Conservation (phyloP, 1,140 invertebrate species). For the Drosophila fuyamai region DNA sequence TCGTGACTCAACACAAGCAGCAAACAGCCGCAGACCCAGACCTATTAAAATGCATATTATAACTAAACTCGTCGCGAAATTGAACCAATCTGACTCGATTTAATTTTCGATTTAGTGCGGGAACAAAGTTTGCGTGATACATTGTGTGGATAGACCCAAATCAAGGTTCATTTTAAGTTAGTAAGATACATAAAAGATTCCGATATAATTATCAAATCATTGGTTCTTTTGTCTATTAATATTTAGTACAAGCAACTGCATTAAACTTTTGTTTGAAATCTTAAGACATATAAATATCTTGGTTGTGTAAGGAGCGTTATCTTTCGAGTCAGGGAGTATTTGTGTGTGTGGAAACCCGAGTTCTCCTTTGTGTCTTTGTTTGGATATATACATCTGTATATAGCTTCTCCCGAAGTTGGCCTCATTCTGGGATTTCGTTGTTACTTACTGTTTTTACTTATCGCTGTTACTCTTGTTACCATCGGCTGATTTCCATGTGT, state of each 20-base stretch:
- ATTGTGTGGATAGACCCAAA: background rate
- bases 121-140: slow-evolving; percentile 17
- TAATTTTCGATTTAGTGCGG: slow-evolving; percentile 5
- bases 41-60: slow-evolving; percentile 47
- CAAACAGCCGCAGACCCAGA: slow-evolving; percentile 40
- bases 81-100: slow-evolving; percentile 17
- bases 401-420: slow-evolving; percentile 22
- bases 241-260: background rate
- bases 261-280: background rate
- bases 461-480: slow-evolving; percentile 1
- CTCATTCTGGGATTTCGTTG: slow-evolving; percentile 39
- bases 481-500: slow-evolving; percentile 25
- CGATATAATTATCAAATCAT: too few species aligned
- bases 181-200: too few species aligned
- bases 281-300: background rate
- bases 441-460: slow-evolving; percentile 1
- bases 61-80: slow-evolving; percentile 41
- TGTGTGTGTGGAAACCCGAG: slow-evolving; percentile 10
- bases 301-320: slow-evolving; percentile 5
- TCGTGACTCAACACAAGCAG: slow-evolving; percentile 72
- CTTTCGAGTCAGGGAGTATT: slow-evolving; percentile 1
- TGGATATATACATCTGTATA: slow-evolving; percentile 1
- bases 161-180: background rate
- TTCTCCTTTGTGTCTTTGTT: slow-evolving; percentile 39
- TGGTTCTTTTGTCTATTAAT: background rate